Evolutionary conservation across 1,140 invertebrate genomes (phyloP), one percentile per base, ranked within the genome.

Genomic region (Drosophila ohnishii): DNA sequence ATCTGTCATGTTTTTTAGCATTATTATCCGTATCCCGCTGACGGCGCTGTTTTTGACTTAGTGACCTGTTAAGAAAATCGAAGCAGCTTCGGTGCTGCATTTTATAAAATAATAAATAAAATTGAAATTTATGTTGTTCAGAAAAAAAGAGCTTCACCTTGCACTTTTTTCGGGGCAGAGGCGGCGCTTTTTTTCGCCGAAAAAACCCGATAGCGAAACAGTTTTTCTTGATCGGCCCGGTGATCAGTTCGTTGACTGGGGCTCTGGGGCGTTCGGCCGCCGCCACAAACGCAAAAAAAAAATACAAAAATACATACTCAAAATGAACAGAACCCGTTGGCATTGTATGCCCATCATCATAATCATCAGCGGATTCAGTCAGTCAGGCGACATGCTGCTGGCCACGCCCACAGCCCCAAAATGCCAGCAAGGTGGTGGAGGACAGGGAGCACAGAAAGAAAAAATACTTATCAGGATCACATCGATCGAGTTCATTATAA

Each of bases 181-280:
- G 22, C 39, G 22, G 22, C 39, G 30, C 28, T 51, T 51, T 51
- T 50, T 60, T 56, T 59, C n/a, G 72, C 40, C 35, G 44, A 65
- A 66, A 64, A 69, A 65, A 42, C 65, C 19, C 51, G 39, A 59
- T 40, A 53, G 63, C 35, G 53, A 56, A 58, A 60, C 57, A 62
- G 53, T 72, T 44, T 75, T 59, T 78, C 39, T 59, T 35, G 65
- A 47, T 69, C 58, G 32, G 48, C 32, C 39, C 44, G 58, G 44
- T 40, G 60, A 60, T 73, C 79, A 79, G 84, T 87, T 66, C 67
- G 84, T 80, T 83, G 84, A 83, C 78, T 78, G 60, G 50, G 50
- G 61, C 74, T 78, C 39, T 65, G 72, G 80, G 62, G 79, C 75
- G 66, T 64, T 65, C 53, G 62, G 62, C 47, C 69, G 59, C 39